Base-by-base conservation (phyloP, 92 coral and sea anemone species). In the Epizoanthus ramosus region DNA sequence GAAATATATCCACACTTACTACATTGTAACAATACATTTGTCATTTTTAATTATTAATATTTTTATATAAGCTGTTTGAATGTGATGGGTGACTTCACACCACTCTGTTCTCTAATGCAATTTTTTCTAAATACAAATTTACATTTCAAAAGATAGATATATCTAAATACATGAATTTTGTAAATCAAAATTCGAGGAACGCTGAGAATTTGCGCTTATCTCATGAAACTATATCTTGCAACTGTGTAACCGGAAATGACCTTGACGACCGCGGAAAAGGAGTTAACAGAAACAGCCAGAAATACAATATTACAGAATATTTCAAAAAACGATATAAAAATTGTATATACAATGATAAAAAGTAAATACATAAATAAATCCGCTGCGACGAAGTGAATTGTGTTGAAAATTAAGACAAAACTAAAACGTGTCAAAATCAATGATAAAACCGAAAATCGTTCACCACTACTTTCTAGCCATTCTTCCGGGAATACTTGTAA, bases 211-310 rank as follows among this genome's bases (percentile, higher is more conserved):
- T 39, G 58, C 8, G 16, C 59, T 60, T 77, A 60, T 77, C 80
- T 25, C 9, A 25, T 10, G 41, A 77, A 77, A 22, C 22, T 58
- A 47, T 47, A 47, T 47, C 7, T 28, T 60, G 33, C 25, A 61
- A 41, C 53, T 39, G 14, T 23, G 71, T 60, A 77, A 77, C 70
- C 82, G 71, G 82, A 77, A 77, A 77, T 57, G 14, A 69, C 6
- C 81, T 16, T 39, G 50, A 77, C n/a, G 60, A 75, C 22, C 41
- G 66, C 58, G 66, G 43, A 68, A 52, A 63, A 33, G 6, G 28
- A 57, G 50, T 74, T 74, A 37, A 37, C 65, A 74, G 63, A 39
- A 6, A 25, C 39, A 3, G 57, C 47, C 39, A 3, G 57, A 5
- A 41, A 37, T 18, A 47, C n/a, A 77, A 77, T 47, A 47, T 47